A percentile compares a stretch with the other conserved stretches of the same genome.
phyloP scores from a whole-genome alignment of 2,888 invertebrate genomes.

The Homarus gammarus region DNA sequence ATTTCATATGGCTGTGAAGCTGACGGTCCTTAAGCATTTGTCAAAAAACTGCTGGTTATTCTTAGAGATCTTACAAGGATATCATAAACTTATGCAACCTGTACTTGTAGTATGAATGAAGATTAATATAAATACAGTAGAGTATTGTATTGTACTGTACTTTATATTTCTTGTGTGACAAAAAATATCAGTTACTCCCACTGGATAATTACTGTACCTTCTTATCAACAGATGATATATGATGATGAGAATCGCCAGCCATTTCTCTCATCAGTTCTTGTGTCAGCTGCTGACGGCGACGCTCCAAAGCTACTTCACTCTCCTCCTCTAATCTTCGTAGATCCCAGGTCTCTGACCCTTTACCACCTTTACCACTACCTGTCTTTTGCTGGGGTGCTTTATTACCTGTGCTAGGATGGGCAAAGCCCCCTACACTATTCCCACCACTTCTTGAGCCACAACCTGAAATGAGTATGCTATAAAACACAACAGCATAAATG shows the following conservation, averaged over 20 bases:
- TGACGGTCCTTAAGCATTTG: no score
- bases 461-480: conserved; percentile 8
- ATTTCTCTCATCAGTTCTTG: conserved; percentile 66
- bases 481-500: neutral
- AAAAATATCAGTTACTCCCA: no score
- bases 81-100: no score
- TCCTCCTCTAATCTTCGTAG: conserved; percentile 50
- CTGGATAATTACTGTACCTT: conserved; percentile 40
- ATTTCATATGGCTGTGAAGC: no score
- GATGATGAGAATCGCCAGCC: conserved; percentile 60
- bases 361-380: conserved; percentile 17
- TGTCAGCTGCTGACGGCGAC: conserved; percentile 56
- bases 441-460: conserved; percentile 14
- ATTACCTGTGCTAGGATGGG: conserved; percentile 9
- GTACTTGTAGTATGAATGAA: no score
- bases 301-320: conserved; percentile 61
- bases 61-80: no score
- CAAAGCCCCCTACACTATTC: conserved; percentile 11
- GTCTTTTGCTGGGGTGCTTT: neutral
- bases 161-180: no score
- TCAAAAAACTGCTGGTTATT: no score
- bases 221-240: conserved; percentile 53
- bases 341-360: conserved; percentile 55
- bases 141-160: no score
- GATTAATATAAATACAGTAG: no score